Base-by-base conservation (phyloP, 2,113 vertebrate species). In the Macquaria australasica region DNA sequence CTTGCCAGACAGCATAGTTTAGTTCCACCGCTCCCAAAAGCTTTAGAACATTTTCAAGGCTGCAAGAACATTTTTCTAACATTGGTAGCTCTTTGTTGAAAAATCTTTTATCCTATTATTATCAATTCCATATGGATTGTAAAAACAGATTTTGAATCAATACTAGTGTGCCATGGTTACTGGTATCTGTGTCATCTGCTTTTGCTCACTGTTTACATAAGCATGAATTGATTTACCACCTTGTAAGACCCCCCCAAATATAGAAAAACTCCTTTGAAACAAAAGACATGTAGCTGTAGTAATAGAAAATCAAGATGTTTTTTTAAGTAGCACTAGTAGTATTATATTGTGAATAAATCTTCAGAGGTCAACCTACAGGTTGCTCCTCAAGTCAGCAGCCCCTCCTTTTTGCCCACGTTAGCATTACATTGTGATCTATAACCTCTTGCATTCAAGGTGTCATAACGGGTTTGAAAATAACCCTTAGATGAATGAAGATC, bases 391-490 rank as follows among this genome's bases (percentile, higher is more conserved):
- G 43, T 68, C 60, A 45, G 25, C 31, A 56, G 55, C 1, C 0
- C 55, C 48, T 55, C 16, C 37, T 76, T 73, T 64, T 73, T 21
- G 34, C 39, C 70, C 60, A 82, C 12, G 5, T 31, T 77, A 70
- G 58, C 73, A 41, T 80, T 69, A 0, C 43, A 60, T 31, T 71
- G 28, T 55, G 68, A 76, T 83, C 69, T 73, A 16, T 81, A 84
- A 77, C 80, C 78, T 87, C 31, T 58, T 43, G 28, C 79, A 91
- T 90, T 93, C 90, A 84, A 82, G 58, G 71, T 90, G 86, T 91
- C 91, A 77, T 31, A 55, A 70, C 76, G 77, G 72, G 45, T 86
- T 75, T 31, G 59, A 68, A 82, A 90, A 64, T 73, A 76, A 77
- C 51, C 39, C 14, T 34, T 31, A 25, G 48, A 79, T 66, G 71